Conservation (phyloP, 2,797 vertebrate species). For the Pampus argenteus region DNA sequence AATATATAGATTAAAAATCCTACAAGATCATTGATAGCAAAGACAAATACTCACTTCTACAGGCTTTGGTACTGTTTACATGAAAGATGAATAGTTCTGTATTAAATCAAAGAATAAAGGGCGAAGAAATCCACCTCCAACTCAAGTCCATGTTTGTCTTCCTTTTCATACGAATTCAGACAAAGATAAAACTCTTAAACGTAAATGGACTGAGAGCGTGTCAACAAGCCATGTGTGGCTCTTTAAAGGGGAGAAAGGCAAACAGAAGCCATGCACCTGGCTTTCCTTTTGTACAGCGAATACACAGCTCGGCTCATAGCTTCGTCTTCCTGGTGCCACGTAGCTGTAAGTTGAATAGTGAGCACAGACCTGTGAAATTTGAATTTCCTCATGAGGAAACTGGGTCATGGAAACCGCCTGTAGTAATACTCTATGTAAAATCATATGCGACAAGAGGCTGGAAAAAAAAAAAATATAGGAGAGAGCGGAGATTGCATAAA, state of each 20-base stretch:
- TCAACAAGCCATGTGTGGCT: conserved; percentile 32
- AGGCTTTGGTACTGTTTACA: background rate
- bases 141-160: background rate
- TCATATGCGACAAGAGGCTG: background rate
- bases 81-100: background rate
- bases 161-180: background rate
- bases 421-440: background rate
- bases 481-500: background rate
- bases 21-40: background rate
- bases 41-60: background rate
- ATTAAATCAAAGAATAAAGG: background rate
- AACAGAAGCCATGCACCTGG: conserved; percentile 56
- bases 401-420: conserved; percentile 25
- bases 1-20: too few relatives aligned
- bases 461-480: background rate
- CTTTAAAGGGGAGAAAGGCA: conserved; percentile 37
- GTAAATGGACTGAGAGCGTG: conserved; percentile 8
- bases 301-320: background rate
- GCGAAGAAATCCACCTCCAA: background rate
- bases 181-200: conserved; percentile 4
- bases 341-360: background rate
- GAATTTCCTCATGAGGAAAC: conserved; percentile 30
- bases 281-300: conserved; percentile 9
- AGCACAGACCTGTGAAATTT: conserved; percentile 27
- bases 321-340: background rate